These are phyloP conservation scores for Neosalanx taihuensis DNA, from an alignment of 2,797 vertebrate genomes.

Conservation along the genomic window DNA sequence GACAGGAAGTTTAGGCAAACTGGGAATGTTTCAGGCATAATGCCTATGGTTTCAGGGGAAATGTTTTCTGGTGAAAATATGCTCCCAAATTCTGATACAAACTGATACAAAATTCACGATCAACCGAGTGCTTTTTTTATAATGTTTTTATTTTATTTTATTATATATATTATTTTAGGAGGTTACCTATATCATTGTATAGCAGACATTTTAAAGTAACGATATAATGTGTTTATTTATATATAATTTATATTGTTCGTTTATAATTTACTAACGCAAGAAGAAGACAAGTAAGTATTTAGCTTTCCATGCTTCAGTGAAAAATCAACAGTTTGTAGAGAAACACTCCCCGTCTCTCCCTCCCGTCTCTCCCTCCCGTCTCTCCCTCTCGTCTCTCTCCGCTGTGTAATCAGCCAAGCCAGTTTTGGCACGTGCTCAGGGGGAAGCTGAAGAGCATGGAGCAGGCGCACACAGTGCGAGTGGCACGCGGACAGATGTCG, in stretches of 20 bases:
- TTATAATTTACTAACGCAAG: background rate
- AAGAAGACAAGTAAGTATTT: background rate
- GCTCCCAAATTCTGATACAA: background rate
- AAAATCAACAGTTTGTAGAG: constrained; percentile 3
- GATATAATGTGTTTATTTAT: background rate
- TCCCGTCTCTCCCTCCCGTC: too few relatives aligned
- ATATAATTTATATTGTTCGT: background rate
- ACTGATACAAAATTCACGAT: background rate
- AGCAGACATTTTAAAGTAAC: background rate
- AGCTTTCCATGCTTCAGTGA: background rate
- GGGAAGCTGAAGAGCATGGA: constrained; percentile 57
- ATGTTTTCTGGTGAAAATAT: background rate
- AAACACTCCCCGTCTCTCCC: background rate
- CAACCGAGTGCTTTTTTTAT: background rate
- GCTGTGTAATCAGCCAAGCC: constrained; percentile 59
- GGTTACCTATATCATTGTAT: too few relatives aligned
- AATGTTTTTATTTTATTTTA: too few relatives aligned
- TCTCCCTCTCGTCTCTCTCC: constrained; percentile 28
- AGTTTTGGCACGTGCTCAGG: constrained; percentile 81
- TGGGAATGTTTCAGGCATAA: too few relatives aligned
- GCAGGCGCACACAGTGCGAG: constrained; percentile 62
- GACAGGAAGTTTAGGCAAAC: too few relatives aligned
- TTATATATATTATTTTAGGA: background rate
- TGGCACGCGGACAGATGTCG: constrained; percentile 74
- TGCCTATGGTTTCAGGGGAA: too few relatives aligned